Conservation (phyloP, 2,888 invertebrate genomes). For the Ormyrus labotus region DNA sequence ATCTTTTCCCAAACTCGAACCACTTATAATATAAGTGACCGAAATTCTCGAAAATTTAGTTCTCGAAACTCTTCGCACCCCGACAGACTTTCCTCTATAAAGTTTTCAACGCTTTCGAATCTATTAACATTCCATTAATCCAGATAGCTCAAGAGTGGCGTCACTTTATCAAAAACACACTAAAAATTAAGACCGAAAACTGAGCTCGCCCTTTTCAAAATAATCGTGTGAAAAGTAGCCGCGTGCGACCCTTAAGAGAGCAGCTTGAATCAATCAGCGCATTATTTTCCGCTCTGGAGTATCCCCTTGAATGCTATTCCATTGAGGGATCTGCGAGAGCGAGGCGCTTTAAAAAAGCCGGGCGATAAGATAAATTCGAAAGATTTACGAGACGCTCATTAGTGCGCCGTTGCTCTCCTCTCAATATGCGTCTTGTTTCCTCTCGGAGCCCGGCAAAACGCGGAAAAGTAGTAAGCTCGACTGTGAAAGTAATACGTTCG, state of each 20-base stretch:
- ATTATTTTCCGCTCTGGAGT: conserved; percentile 7
- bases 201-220: background rate
- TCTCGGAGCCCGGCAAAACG: background rate
- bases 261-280: conserved; percentile 8
- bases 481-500: conserved; percentile 37
- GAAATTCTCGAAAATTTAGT: too few relatives aligned
- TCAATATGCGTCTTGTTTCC: conserved; percentile 45
- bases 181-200: too few relatives aligned
- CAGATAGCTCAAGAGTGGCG: background rate
- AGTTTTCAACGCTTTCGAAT: conserved; percentile 33
- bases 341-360: conserved; percentile 21
- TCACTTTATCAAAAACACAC: too few relatives aligned
- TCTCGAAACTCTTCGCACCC: background rate
- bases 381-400: conserved; percentile 52
- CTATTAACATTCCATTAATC: conserved; percentile 33
- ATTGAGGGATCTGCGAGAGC: conserved; percentile 30
- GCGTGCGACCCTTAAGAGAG: background rate
- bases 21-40: too few relatives aligned
- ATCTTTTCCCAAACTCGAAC: too few relatives aligned
- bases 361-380: conserved; percentile 54
- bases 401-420: conserved; percentile 11
- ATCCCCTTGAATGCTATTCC: conserved; percentile 9
- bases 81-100: background rate
- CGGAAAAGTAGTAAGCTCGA: conserved; percentile 36
- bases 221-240: conserved; percentile 9